Evolutionary conservation across 2,797 vertebrate genomes (phyloP), one percentile per base, ranked within the genome.

Genomic region (Distichodus sexfasciatus): DNA sequence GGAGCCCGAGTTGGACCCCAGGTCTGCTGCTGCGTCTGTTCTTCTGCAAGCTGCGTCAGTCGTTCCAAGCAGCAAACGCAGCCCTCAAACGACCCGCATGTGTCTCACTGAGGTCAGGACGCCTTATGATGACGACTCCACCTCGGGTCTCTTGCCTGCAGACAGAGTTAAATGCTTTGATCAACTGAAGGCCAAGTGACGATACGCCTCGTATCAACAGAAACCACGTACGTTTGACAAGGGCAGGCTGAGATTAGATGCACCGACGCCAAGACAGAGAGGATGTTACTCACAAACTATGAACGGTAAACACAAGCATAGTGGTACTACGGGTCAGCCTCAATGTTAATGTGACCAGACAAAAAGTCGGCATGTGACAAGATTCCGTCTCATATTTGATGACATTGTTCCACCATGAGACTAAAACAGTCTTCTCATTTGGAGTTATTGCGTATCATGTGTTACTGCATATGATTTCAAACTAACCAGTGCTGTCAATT

Each of bases 101-200:
- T 0, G 11, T 53, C 47, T 51, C 61, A n/a, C 33, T 35, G 31
- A 63, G n/a, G 15, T 47, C 47, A 72, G 40, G 35, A 61, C 58
- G 35, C 14, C 29, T 5, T 28, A 46, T 78, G 72, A 77, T 11
- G 79, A 77, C 44, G 79, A 53, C 33, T 75, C 72, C 11, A n/a
- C 66, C 23, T 76, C 72, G 11, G 54, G 51, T 38, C 61, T 77
- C 48, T 73, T 73, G 65, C 72, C 79, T 81, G 66, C 21, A 65
- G 15, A 50, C 12, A 72, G 19, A 66, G 40, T 4, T 51, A 14
- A 51, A 23, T 5, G 10, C 6, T 21, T 23, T n/a, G n/a, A n/a
- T n/a, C n/a, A n/a, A 44, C 9, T 26, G 15, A 23, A 0, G 19
- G 12, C 6, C 24, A 23, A n/a, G 17, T 1, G 15, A n/a, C n/a